Percentiles rank a stretch among this genome's conserved stretches.
phyloP scores from a whole-genome alignment of 64 coral and sea anemone genomes.

The Actinia equina region DNA sequence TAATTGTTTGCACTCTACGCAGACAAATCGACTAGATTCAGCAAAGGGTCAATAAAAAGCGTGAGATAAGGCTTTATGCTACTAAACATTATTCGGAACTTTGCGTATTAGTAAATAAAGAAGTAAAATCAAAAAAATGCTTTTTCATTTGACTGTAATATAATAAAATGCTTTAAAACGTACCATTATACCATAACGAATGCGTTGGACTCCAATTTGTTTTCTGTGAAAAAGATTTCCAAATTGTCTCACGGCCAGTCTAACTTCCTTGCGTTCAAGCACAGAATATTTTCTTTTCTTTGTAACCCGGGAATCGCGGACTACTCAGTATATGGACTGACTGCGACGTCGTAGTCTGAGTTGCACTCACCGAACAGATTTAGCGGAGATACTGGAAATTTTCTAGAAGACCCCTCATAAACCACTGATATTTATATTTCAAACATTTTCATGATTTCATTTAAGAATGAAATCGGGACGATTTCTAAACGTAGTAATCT shows the following conservation, averaged over 20 bases:
- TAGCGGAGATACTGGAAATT: not conserved
- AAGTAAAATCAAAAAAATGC: too few species aligned
- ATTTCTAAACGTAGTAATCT: too few species aligned
- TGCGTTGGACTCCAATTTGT: not conserved
- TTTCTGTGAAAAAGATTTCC: not conserved
- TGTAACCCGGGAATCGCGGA: not conserved
- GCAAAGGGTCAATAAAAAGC: too few species aligned
- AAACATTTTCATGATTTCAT: too few species aligned
- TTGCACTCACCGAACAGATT: not conserved
- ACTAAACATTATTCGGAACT: too few species aligned
- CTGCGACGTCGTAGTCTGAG: not conserved
- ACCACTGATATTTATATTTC: too few species aligned
- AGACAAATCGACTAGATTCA: too few species aligned
- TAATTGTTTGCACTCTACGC: too few species aligned
- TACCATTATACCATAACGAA: conserved; percentile 32
- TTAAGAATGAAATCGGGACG: too few species aligned
- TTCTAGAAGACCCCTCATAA: not conserved
- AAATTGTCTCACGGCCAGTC: not conserved
- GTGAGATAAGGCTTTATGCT: too few species aligned
- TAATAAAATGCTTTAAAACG: not conserved
- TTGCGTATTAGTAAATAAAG: too few species aligned
- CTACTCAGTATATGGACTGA: not conserved
- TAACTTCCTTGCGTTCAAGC: conserved; percentile 7
- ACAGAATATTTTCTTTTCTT: not conserved
- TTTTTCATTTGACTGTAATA: too few species aligned